phyloP scores from a whole-genome alignment of 2,113 vertebrate genomes.

The Poeciliopsis retropinna region DNA sequence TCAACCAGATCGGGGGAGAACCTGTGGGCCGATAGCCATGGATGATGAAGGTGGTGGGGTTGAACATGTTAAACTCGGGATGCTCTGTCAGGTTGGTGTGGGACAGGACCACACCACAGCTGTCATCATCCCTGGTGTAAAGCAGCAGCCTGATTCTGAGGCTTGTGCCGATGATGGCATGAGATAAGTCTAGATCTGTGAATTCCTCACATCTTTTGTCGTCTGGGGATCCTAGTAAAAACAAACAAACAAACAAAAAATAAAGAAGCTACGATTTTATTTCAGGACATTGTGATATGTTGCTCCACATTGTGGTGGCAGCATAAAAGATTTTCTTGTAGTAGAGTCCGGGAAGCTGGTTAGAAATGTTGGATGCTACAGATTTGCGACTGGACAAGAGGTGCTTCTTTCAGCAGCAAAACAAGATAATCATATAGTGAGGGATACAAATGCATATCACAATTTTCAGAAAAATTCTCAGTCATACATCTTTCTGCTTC shows the following conservation, averaged over 20 bases:
- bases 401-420: too few relatives aligned
- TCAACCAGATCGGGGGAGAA: constrained; percentile 84
- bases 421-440: too few relatives aligned
- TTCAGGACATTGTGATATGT: background rate
- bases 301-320: too few relatives aligned
- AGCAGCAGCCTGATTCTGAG: constrained; percentile 82
- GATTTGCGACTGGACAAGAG: too few relatives aligned
- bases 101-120: constrained; percentile 81
- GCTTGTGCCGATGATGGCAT: constrained; percentile 83
- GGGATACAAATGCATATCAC: too few relatives aligned
- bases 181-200: constrained; percentile 77
- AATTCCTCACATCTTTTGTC: constrained; percentile 83
- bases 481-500: too few relatives aligned
- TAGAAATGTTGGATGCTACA: too few relatives aligned
- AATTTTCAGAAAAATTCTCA: too few relatives aligned
- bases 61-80: constrained; percentile 74
- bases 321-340: too few relatives aligned
- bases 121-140: constrained; percentile 79
- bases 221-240: constrained; percentile 48
- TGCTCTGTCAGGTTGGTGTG: constrained; percentile 72
- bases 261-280: background rate
- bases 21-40: constrained; percentile 91
- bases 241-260: background rate
- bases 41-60: constrained; percentile 86
- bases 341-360: too few relatives aligned